Percentiles rank a stretch among this genome's conserved stretches.
phyloP scores from a whole-genome alignment of 1,140 invertebrate species.

The Drusus annulatus region DNA sequence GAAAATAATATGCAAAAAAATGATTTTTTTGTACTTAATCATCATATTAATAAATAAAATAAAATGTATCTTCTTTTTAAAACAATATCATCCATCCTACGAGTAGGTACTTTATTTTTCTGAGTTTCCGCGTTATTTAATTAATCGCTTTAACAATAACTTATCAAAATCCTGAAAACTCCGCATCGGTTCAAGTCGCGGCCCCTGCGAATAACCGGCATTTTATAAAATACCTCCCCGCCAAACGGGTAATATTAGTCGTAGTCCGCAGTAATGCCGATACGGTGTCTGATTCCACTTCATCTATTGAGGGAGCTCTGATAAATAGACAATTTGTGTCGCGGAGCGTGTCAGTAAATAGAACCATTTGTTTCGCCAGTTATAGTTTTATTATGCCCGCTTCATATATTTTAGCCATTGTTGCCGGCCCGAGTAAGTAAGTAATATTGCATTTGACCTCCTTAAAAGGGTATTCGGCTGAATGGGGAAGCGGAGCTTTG shows the following conservation, averaged over 20 bases:
- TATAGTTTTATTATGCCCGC: slow-evolving; percentile 59
- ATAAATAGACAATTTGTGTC: slow-evolving; percentile 54
- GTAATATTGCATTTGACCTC: slow-evolving; percentile 58
- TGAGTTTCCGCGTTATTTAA: too few species aligned
- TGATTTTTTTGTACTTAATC: too few species aligned
- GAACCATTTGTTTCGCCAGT: slow-evolving; percentile 58
- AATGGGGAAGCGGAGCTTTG: slow-evolving; percentile 18
- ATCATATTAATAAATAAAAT: too few species aligned
- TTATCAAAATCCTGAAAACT: too few species aligned
- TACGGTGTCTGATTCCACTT: slow-evolving; percentile 45
- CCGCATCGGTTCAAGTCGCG: too few species aligned
- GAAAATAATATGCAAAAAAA: too few species aligned
- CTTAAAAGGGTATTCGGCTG: slow-evolving; percentile 57
- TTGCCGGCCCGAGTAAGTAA: slow-evolving; percentile 49
- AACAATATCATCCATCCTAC: too few species aligned
- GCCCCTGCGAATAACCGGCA: slow-evolving; percentile 8
- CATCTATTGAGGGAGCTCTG: slow-evolving; percentile 47
- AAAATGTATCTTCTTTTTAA: too few species aligned
- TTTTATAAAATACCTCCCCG: slow-evolving; percentile 32
- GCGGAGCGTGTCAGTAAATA: slow-evolving; percentile 59
- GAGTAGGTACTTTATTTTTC: too few species aligned
- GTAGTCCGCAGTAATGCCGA: slow-evolving; percentile 42
- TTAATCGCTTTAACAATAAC: too few species aligned
- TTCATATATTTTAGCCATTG: slow-evolving; percentile 57
- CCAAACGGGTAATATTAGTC: slow-evolving; percentile 34